A percentile compares a stretch with the other conserved stretches of the same genome.
Evolutionary conservation across 2,113 vertebrate genomes (phyloP).

Genomic region (Capra hircus): DNA sequence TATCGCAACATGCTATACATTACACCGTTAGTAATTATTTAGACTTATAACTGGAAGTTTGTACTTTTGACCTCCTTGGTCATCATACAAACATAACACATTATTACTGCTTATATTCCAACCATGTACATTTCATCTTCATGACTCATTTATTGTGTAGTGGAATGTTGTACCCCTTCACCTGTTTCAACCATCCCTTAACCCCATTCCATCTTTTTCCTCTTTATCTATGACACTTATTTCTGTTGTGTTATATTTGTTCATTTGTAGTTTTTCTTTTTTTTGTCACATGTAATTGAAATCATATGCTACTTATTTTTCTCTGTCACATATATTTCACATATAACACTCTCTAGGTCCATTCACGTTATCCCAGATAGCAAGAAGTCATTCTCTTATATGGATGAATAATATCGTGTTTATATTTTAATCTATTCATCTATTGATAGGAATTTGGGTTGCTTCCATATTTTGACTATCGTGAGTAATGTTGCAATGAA

Average conservation of each 20-base stretch:
- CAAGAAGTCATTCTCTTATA: not conserved
- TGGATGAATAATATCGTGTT: not conserved
- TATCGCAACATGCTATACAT: not conserved
- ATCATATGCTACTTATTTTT: not conserved
- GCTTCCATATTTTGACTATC: not conserved
- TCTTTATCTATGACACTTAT: not conserved
- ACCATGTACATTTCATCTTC: not conserved
- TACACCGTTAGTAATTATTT: not conserved
- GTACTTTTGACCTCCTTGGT: not conserved
- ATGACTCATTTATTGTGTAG: not conserved
- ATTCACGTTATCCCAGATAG: not conserved
- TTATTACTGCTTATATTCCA: not conserved
- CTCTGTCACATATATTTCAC: not conserved
- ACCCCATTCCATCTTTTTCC: not conserved
- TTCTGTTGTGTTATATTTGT: not conserved
- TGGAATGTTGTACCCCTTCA: not conserved
- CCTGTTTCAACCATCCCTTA: not conserved
- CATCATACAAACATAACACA: not conserved
- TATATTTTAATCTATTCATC: not conserved
- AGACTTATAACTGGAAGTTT: not conserved
- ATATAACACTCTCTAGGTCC: not conserved
- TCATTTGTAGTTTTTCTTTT: not conserved
- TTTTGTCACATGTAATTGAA: not conserved
- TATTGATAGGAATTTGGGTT: not conserved
- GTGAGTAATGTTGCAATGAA: not conserved